These are phyloP conservation scores for Elgonia sp. DNA, from an alignment of 2,888 invertebrate species.

Conservation along the genomic window DNA sequence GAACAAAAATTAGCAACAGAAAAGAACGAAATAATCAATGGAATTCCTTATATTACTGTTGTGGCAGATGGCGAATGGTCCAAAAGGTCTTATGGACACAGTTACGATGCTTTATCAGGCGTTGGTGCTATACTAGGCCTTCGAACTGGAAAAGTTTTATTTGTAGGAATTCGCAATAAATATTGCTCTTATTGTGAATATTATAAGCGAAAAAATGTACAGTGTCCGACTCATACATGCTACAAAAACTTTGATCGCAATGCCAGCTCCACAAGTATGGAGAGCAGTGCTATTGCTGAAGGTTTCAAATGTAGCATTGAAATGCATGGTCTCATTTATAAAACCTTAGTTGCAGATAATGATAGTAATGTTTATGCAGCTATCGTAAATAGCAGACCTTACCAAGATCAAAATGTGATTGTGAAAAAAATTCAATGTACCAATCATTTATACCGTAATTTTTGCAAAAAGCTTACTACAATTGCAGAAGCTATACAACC, in stretches of 20 bases:
- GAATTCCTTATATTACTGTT: too few relatives aligned
- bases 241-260: too few relatives aligned
- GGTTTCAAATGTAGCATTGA: too few relatives aligned
- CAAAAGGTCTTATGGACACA: too few relatives aligned
- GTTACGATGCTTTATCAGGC: not conserved
- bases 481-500: constrained; percentile 5
- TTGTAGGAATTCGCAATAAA: too few relatives aligned
- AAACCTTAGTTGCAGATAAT: constrained; percentile 9
- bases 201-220: not conserved
- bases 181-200: not conserved
- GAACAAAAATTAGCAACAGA: not conserved
- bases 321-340: constrained; percentile 26
- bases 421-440: constrained; percentile 76
- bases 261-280: too few relatives aligned
- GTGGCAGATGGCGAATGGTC: too few relatives aligned
- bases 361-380: constrained; percentile 27
- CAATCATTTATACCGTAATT: constrained; percentile 80
- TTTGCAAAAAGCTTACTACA: constrained; percentile 59
- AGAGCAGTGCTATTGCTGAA: too few relatives aligned
- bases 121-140: not conserved
- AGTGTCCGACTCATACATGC: not conserved
- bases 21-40: not conserved
- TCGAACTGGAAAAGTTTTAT: not conserved
- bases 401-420: constrained; percentile 19
- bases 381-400: constrained; percentile 32